Evolutionary conservation across 2,888 invertebrate genomes (phyloP).

Genomic region (Sphaerophoria taeniata): DNA sequence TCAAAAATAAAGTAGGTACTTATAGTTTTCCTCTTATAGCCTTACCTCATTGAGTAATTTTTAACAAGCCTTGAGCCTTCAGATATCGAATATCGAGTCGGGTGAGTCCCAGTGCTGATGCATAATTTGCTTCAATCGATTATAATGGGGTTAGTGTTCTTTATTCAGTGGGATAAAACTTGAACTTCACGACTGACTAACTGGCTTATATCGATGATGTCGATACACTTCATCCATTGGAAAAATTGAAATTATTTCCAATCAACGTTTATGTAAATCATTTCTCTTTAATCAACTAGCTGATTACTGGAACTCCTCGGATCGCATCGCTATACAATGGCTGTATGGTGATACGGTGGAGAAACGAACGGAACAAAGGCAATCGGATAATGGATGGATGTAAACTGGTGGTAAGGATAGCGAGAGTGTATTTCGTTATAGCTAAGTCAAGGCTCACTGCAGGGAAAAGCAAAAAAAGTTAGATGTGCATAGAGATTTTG

Average conservation of each 20-base stretch:
- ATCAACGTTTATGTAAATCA: constrained; percentile 54
- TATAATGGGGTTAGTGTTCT: constrained; percentile 19
- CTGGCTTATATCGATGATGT: constrained; percentile 20
- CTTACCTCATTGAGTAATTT: constrained; percentile 32
- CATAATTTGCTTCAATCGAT: constrained; percentile 48
- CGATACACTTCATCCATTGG: constrained; percentile 38
- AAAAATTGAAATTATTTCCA: constrained; percentile 58
- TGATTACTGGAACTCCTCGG: constrained; percentile 22
- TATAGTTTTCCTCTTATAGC: constrained; percentile 38
- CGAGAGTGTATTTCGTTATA: background rate
- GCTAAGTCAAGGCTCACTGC: constrained; percentile 25
- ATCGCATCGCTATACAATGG: too few species aligned
- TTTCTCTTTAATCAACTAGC: constrained; percentile 31
- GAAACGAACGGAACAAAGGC: constrained; percentile 14
- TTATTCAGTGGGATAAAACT: background rate
- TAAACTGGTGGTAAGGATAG: background rate
- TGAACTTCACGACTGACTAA: background rate
- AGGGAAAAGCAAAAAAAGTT: constrained; percentile 31
- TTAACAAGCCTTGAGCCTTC: constrained; percentile 43
- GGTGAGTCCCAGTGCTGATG: constrained; percentile 19
- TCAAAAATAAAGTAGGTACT: constrained; percentile 27
- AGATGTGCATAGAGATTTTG: constrained; percentile 47
- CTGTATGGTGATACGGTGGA: background rate
- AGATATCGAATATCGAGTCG: constrained; percentile 26
- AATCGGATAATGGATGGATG: constrained; percentile 36